Percentiles rank a stretch among this genome's conserved stretches.
Conservation (phyloP, 2,113 vertebrate species). For the Tragelaphus buxtoni region DNA sequence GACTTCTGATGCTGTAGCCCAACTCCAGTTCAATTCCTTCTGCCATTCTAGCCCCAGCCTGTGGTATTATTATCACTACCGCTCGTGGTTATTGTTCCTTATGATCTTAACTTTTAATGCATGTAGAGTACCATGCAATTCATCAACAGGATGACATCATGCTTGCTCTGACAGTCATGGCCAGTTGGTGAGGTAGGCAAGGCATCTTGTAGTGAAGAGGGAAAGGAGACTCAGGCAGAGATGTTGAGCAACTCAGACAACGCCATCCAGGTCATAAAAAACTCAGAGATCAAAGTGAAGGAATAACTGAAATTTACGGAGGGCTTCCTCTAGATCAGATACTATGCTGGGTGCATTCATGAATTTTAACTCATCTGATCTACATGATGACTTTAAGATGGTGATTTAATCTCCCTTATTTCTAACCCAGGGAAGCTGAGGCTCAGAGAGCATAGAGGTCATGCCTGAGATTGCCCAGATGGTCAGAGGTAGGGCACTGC, state of each 20-base stretch:
- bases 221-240: background rate
- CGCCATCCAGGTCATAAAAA: background rate
- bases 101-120: background rate
- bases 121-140: too few relatives aligned
- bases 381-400: background rate
- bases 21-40: background rate
- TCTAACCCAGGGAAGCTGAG: background rate
- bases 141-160: background rate
- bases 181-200: background rate
- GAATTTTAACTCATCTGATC: background rate
- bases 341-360: background rate
- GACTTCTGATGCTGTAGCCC: background rate
- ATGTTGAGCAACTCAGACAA: background rate
- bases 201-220: background rate
- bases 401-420: background rate
- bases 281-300: background rate
- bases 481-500: too few relatives aligned
- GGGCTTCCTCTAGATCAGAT: background rate
- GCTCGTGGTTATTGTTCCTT: background rate
- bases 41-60: background rate
- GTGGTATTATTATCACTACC: background rate
- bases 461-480: background rate
- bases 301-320: background rate
- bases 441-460: background rate
- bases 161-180: background rate